Evolutionary conservation across 1,140 invertebrate species (phyloP), one percentile per base, ranked within the genome.

Genomic region (Asbolus verrucosus): DNA sequence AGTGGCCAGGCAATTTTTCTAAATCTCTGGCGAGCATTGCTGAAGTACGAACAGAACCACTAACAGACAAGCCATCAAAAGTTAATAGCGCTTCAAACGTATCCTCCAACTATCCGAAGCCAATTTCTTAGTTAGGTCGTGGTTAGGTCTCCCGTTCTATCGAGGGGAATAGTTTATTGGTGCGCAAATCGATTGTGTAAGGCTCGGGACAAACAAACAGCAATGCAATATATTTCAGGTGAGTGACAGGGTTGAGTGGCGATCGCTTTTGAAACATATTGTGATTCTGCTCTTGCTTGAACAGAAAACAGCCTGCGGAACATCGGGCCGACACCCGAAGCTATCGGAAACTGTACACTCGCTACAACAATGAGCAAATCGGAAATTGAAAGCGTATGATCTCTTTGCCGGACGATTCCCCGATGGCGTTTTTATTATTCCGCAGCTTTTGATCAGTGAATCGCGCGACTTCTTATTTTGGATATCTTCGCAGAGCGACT

Each of bases 151-250:
- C 5, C 11, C 11, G 5, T 36, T 36, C 11, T 36, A 36, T 36
- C 33, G 33, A 36, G 5, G 33, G 33, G 33, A 36, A 36, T 36
- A 67, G 50, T 73, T 73, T 73, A 73, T 73, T 73, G 71, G 33
- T 70, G 70, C 54, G 59, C 41, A 70, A 70, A 73, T 70, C 68
- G 68, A 70, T 67, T 70, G 67, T 70, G 50, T 66, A 70, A 46
- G 67, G 43, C 60, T 30, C 50, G 24, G 71, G 68, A 39, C 71
- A 70, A 73, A 73, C 71, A 73, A 70, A 70, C 68, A 66, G 59
- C 71, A 61, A 62, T 67, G 67, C 68, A 73, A 73, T 73, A 73
- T 73, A 73, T 70, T 70, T 73, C 68, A 73, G 71, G 71, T 73
- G 71, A 73, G 62, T 73, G 71, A 73, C 71, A 73, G 68, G 63